Evolutionary conservation across 2,797 vertebrate genomes (phyloP), one percentile per base, ranked within the genome.

Genomic region (Antennarius maculatus): DNA sequence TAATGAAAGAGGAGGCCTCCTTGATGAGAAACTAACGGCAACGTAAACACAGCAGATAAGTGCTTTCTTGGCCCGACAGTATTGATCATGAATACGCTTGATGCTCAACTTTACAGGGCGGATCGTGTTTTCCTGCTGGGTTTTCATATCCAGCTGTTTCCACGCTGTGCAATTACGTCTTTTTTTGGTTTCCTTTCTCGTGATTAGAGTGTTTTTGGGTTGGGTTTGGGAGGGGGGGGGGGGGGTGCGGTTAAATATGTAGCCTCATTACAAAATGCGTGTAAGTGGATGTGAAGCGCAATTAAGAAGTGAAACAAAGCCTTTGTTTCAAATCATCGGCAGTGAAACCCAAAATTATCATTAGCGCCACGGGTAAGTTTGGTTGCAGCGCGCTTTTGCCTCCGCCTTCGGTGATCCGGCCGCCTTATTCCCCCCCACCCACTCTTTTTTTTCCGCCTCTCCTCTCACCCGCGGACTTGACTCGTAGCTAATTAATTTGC

Each of bases 401-500:
- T 75, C 34, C 85, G 71, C 83, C 77, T 83, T 85, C 63, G 71
- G 79, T 81, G 82, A 80, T 88, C 78, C 77, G 79, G 61, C 80
- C 81, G 23, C 23, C 23, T 23, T 23, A 23, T 71, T 63, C 27
- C 52, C 63, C 72, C 70, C 61, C 65, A 2, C 23, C 23, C 23
- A 1, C 23, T 23, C 23, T 39, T 39, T 39, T 39, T 39, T 39
- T 39, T 41, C 10, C 9, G 9, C 46, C 60, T 69, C 58, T 66
- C 41, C 74, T 74, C 67, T 77, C 78, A 86, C 61, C 67, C 37
- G 9, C 61, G 61, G 74, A 82, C 81, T 86, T 89, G 90, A 93
- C 95, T 95, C 86, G 50, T 92, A 93, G 93, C 94, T 95, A 95
- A 97, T 97, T 97, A 95, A 96, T 97, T 95, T 95, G 95, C 94